phyloP scores from a whole-genome alignment of 2,888 invertebrate species.

The Aphidius colemani region DNA sequence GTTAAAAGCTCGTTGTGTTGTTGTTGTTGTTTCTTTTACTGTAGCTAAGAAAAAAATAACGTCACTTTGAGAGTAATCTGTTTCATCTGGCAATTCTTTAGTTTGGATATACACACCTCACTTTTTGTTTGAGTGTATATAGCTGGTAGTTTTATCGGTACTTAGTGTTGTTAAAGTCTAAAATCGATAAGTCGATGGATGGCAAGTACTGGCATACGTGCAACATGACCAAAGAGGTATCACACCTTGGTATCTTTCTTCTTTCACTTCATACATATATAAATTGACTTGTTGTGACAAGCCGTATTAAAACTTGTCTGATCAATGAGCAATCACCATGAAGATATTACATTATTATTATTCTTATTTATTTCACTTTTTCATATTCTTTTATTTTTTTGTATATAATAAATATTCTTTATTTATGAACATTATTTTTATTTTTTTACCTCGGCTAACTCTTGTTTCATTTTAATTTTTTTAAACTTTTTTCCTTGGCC shows the following conservation, averaged over 20 bases:
- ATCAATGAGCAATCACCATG: too few relatives aligned
- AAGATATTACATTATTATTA: neutral
- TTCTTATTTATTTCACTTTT: neutral
- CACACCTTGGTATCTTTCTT: conserved; percentile 9
- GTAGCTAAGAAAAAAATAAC: too few relatives aligned
- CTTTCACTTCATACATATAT: neutral
- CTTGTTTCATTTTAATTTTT: neutral
- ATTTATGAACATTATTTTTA: neutral
- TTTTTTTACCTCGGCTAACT: neutral
- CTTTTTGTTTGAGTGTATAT: neutral
- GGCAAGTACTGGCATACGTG: conserved; percentile 9
- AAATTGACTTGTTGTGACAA: conserved; percentile 17
- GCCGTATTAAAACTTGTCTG: neutral
- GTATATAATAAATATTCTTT: conserved; percentile 1
- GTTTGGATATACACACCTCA: conserved; percentile 5
- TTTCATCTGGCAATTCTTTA: neutral
- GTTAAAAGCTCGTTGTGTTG: too few relatives aligned
- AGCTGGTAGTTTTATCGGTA: conserved; percentile 1
- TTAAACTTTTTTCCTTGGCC: neutral
- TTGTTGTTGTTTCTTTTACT: too few relatives aligned
- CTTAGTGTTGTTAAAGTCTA: neutral
- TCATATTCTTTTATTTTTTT: neutral
- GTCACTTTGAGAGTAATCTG: conserved; percentile 15
- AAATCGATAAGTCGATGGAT: conserved; percentile 21
- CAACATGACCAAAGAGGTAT: conserved; percentile 10